These are phyloP conservation scores for Cryptoblepharus egeriae DNA, from an alignment of 2,797 vertebrate genomes.

Conservation along the genomic window DNA sequence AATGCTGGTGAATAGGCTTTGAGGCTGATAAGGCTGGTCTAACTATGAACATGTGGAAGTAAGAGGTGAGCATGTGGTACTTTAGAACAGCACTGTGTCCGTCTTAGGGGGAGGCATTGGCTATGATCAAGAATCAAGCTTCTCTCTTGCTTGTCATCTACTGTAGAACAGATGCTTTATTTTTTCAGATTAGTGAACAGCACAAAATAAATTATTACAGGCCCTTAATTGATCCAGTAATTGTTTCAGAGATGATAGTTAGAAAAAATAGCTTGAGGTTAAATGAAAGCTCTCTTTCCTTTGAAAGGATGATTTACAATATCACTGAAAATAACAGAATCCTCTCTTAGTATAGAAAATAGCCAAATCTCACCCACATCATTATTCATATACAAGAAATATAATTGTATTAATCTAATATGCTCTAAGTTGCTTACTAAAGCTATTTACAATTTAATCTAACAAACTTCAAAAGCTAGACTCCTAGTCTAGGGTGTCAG, in stretches of 20 bases:
- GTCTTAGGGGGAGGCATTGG: not conserved
- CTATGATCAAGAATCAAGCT: constrained; percentile 20
- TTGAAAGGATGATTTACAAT: constrained; percentile 63
- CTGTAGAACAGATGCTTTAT: constrained; percentile 36
- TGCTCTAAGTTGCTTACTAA: constrained; percentile 83
- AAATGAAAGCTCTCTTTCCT: constrained; percentile 50
- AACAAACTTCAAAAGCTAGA: constrained; percentile 86
- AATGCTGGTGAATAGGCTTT: not conserved
- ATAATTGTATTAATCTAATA: constrained; percentile 76
- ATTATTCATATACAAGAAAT: constrained; percentile 76
- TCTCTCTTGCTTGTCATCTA: constrained; percentile 43
- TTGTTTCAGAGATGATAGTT: constrained; percentile 65
- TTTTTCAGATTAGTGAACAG: constrained; percentile 43
- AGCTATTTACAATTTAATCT: constrained; percentile 92
- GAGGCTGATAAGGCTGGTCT: not conserved
- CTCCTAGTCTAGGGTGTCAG: constrained; percentile 88
- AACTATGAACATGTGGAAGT: not conserved
- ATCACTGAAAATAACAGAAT: constrained; percentile 73
- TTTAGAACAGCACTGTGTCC: not conserved
- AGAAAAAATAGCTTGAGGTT: constrained; percentile 34
- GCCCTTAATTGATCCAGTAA: constrained; percentile 66
- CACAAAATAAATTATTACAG: constrained; percentile 51
- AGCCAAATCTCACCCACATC: constrained; percentile 77
- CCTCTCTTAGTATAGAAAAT: constrained; percentile 69
- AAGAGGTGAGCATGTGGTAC: constrained; percentile 9